Percentiles rank a stretch among this genome's conserved stretches.
Conservation (phyloP, 1,140 invertebrate species). For the Drosophila asahinai region DNA sequence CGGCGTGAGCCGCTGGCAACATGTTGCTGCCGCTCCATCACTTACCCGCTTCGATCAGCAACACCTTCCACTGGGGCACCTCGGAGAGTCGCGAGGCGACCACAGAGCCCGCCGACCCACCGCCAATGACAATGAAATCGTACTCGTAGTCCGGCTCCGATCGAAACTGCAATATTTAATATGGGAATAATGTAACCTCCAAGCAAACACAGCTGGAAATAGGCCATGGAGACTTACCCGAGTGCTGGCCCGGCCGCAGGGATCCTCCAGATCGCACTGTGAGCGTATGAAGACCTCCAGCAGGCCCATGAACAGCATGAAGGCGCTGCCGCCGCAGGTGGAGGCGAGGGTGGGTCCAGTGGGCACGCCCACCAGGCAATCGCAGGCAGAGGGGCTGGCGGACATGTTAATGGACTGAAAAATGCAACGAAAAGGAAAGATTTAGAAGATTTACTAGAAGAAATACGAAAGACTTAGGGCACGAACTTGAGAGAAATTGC, state of each 20-base stretch:
- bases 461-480: conserved; percentile 57
- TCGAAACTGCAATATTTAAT: conserved; percentile 85
- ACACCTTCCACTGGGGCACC: conserved; percentile 91
- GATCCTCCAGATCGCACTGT: conserved; percentile 93
- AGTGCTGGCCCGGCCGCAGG: conserved; percentile 89
- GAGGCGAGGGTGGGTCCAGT: conserved; percentile 91
- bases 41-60: conserved; percentile 93
- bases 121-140: conserved; percentile 95
- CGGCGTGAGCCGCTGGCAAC: conserved; percentile 38
- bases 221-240: conserved; percentile 60
- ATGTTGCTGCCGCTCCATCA: conserved; percentile 61
- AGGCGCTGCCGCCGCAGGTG: conserved; percentile 92
- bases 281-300: conserved; percentile 93
- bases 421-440: background rate
- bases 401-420: conserved; percentile 54
- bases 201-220: background rate
- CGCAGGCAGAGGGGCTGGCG: conserved; percentile 86
- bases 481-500: conserved; percentile 21
- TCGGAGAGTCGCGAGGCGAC: conserved; percentile 93
- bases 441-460: background rate
- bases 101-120: conserved; percentile 93
- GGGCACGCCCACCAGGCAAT: conserved; percentile 91
- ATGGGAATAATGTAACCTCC: background rate
- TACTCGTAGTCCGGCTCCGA: conserved; percentile 89
- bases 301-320: conserved; percentile 95